Evolutionary conservation across 2,113 vertebrate genomes (phyloP), one percentile per base, ranked within the genome.

Genomic region (Ictalurus punctatus): DNA sequence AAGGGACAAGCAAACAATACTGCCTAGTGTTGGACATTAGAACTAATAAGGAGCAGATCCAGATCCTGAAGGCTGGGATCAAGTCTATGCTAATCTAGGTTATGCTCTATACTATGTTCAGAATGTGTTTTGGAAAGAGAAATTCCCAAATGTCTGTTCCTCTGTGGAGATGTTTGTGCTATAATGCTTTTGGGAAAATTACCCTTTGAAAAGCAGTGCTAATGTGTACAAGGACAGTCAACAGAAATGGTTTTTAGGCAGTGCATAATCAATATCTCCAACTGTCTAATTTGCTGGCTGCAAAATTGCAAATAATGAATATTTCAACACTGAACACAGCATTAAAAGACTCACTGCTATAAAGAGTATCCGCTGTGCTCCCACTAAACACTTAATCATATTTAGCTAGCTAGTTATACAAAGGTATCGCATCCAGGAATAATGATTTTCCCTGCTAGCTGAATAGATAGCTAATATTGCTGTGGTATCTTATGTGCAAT

Each of bases 301-400:
- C 6, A 79, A 76, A 76, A n/a, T 52, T 79, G 76, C 48, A 54
- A n/a, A 54, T 80, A 17, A 79, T 79, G 2, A 80, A 80, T 80
- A 80, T 80, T 80, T 80, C 30, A 80, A 54, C 23, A 78, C 74
- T 16, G 6, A 54, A 80, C 48, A 80, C 48, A 80, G 13, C 48
- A 30, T 54, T 54, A 80, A 44, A 44, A 25, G 23, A 14, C 74
- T 78, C 74, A 44, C 1, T 44, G 12, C 13, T n/a, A 14, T 52
- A 7, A 27, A 52, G 13, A 54, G 12, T 52, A n/a, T 54, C 44
- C 12, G 12, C 78, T 54, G 25, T 80, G 48, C 74, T 48, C 1
- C 40, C 10, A 48, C 9, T 25, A 44, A 76, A 76, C 74, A 76
- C 21, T 76, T 23, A 23, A 12, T 40, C 40, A 10, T 23, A 25